Evolutionary conservation across 2,888 invertebrate genomes (phyloP), one percentile per base, ranked within the genome.

Genomic region (Agriopis aurantiaria): DNA sequence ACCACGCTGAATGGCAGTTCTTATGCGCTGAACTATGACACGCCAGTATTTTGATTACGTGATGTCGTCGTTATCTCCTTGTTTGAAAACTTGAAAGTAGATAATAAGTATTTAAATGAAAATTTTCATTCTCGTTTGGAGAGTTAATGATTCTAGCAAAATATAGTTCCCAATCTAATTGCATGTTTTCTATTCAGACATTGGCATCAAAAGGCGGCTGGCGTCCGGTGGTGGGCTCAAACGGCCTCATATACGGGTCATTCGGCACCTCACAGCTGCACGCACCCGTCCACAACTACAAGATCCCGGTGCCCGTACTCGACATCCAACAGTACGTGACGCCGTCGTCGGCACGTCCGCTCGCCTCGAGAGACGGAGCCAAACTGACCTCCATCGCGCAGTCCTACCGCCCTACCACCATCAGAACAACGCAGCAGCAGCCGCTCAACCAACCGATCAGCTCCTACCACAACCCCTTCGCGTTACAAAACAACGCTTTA

Each of bases 171-270:
- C 64, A 23, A 52, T 48, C 17, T 1, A 17, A 12, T 40, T 57
- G 51, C 12, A 60, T 51, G 65, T 43, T 64, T 23, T 70, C 43
- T 40, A 93, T 93, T 46, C 90, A 95, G 94, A 84, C 87, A 70
- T 78, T 95, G 75, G 92, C 95, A 79, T 93, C 95, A 57, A 95
- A 95, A 81, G 95, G 96, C 78, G 96, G 96, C 55, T 96, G 96
- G 96, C 88, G 95, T 74, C 96, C 96, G 51, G 96, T 96, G 33
- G 82, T 96, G 14, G 95, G 95, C 4, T 89, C 92, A 5, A 81
- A 88, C 33, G 91, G 92, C 1, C 82, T 91, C 0, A 70, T 91
- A 1, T 94, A 93, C 78, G 88, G 87, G 48, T 83, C 90, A 4
- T 88, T 83, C 70, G 88, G 87, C 62, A 88, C 87, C 9, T 85